Conservation (phyloP, 2,888 invertebrate genomes). For the Drepanosiphum platanoidis region DNA sequence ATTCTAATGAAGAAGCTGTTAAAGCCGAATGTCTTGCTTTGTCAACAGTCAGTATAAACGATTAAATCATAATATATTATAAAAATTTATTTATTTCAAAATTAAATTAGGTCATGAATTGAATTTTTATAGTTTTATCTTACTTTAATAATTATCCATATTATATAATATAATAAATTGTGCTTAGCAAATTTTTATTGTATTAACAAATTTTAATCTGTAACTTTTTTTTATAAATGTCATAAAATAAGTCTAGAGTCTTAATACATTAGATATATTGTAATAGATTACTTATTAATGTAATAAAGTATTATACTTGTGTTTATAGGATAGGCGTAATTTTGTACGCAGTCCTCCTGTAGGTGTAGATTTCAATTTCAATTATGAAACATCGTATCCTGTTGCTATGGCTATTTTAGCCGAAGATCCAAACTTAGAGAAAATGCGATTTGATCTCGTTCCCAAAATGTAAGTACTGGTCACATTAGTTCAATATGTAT, state of each 20-base stretch:
- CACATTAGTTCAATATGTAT: not conserved
- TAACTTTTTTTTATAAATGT: too few species aligned
- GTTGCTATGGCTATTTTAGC: constrained; percentile 94
- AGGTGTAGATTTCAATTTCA: constrained; percentile 94
- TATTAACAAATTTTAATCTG: too few species aligned
- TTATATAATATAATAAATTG: not conserved
- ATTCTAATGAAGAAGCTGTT: constrained; percentile 90
- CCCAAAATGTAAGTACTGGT: constrained; percentile 90
- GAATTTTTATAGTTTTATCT: too few species aligned
- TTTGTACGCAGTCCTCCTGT: constrained; percentile 96
- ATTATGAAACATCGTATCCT: constrained; percentile 91
- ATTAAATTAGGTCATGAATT: too few species aligned
- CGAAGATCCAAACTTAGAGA: constrained; percentile 94
- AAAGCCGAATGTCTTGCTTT: constrained; percentile 95
- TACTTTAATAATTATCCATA: not conserved
- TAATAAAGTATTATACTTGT: constrained; percentile 32
- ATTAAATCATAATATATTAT: not conserved
- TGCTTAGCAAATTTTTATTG: not conserved
- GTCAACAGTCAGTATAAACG: constrained; percentile 75
- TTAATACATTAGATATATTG: not conserved
- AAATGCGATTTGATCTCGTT: constrained; percentile 99
- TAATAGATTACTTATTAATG: not conserved
- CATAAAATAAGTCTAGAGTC: too few species aligned
- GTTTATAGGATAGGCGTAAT: constrained; percentile 89
- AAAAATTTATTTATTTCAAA: not conserved